Conservation (phyloP, 2,797 vertebrate genomes). For the Coregonus ussuriensis region DNA sequence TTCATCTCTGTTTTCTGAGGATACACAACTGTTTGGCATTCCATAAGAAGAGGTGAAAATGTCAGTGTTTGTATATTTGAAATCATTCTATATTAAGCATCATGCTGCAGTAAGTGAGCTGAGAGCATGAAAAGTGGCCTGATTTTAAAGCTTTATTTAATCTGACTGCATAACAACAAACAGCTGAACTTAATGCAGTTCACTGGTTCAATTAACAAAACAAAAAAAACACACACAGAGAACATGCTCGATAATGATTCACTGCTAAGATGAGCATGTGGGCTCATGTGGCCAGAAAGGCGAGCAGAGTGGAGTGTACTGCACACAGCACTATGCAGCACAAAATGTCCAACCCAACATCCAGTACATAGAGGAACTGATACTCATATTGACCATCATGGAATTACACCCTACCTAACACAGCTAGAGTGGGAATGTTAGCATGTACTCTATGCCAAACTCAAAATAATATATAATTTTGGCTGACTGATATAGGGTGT, state of each 20-base stretch:
- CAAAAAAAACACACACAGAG: too few relatives aligned
- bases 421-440: neutral
- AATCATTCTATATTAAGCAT: constrained; percentile 20
- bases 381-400: neutral
- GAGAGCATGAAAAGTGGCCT: constrained; percentile 26
- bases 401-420: neutral
- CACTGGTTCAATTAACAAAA: constrained; percentile 8
- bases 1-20: neutral
- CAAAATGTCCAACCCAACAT: neutral
- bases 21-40: neutral
- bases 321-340: neutral
- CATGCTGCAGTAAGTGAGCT: constrained; percentile 10
- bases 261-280: constrained; percentile 7
- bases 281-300: neutral
- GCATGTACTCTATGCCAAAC: neutral
- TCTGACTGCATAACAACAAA: constrained; percentile 38
- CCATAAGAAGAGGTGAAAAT: neutral
- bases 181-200: constrained; percentile 30
- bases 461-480: neutral
- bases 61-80: constrained; percentile 4
- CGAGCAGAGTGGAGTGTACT: neutral
- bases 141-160: constrained; percentile 46
- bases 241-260: constrained; percentile 17
- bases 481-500: neutral
- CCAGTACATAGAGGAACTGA: neutral